Evolutionary conservation across 2,888 invertebrate species (phyloP).

Genomic region (Drosophila pseudotakahashii): DNA sequence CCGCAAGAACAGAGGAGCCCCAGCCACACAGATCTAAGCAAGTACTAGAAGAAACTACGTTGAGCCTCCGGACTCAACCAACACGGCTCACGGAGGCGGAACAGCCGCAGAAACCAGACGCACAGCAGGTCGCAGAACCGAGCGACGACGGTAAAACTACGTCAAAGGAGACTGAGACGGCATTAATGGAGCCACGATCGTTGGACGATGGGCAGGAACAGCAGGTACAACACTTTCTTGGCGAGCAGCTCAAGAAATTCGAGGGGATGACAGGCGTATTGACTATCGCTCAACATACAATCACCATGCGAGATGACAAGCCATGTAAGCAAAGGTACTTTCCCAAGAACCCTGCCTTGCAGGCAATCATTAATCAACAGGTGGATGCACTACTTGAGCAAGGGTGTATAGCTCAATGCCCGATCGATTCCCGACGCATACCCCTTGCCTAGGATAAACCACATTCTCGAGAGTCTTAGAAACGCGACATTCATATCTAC

Average conservation of each 20-base stretch:
- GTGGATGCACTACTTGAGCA: not conserved
- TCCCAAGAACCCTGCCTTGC: not conserved
- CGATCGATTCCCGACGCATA: not conserved
- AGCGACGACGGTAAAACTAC: not conserved
- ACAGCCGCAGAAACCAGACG: not conserved
- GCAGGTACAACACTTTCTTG: constrained; percentile 1
- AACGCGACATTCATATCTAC: not conserved
- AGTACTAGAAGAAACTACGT: not conserved
- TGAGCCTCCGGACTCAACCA: not conserved
- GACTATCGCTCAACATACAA: not conserved
- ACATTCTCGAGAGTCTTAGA: not conserved
- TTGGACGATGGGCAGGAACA: not conserved
- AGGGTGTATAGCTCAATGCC: not conserved
- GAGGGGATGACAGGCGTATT: not conserved
- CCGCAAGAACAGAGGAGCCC: not conserved
- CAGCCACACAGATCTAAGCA: not conserved
- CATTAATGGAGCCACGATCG: not conserved
- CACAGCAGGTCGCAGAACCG: not conserved
- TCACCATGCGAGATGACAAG: constrained; percentile 2
- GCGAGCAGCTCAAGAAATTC: not conserved
- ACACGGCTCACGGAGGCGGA: not conserved
- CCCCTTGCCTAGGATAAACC: not conserved
- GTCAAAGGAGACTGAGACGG: not conserved
- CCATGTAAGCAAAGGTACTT: not conserved
- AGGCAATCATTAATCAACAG: not conserved